phyloP scores from a whole-genome alignment of 2,113 vertebrate species.

The Caracal caracal region DNA sequence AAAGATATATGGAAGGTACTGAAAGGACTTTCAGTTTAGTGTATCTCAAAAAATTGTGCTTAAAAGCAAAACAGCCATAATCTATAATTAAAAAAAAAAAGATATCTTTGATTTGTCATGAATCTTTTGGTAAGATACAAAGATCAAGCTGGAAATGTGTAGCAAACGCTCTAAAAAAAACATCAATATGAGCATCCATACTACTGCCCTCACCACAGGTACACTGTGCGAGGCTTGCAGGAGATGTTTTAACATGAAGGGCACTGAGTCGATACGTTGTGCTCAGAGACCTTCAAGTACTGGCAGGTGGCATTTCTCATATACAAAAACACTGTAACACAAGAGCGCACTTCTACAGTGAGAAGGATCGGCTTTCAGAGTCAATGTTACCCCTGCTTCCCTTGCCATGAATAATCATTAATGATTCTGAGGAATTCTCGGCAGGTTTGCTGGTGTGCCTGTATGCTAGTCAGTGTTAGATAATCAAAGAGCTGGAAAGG shows the following conservation, averaged over 20 bases:
- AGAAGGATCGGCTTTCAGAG: slow-evolving; percentile 59
- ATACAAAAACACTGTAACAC: slow-evolving; percentile 63
- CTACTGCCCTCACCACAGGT: neutral
- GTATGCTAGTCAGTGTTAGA: slow-evolving; percentile 27
- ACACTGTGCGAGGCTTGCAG: neutral
- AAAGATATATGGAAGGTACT: neutral
- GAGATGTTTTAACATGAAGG: slow-evolving; percentile 46
- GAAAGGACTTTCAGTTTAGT: neutral
- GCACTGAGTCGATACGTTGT: slow-evolving; percentile 3
- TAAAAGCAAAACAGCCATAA: slow-evolving; percentile 6
- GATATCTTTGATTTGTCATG: neutral
- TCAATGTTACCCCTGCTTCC: slow-evolving; percentile 53
- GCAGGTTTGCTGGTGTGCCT: slow-evolving; percentile 48
- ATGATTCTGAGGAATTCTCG: neutral
- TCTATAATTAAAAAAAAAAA: neutral
- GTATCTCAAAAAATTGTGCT: neutral
- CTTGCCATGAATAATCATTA: slow-evolving; percentile 70
- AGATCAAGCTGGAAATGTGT: neutral
- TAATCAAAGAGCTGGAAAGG: slow-evolving; percentile 59
- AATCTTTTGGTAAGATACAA: neutral
- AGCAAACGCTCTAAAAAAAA: neutral
- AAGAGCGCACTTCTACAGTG: slow-evolving; percentile 42
- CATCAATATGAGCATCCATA: neutral
- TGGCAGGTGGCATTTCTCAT: slow-evolving; percentile 72
- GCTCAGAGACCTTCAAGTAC: slow-evolving; percentile 59